phyloP scores from a whole-genome alignment of 2,113 vertebrate species.

The Rhea pennata region DNA sequence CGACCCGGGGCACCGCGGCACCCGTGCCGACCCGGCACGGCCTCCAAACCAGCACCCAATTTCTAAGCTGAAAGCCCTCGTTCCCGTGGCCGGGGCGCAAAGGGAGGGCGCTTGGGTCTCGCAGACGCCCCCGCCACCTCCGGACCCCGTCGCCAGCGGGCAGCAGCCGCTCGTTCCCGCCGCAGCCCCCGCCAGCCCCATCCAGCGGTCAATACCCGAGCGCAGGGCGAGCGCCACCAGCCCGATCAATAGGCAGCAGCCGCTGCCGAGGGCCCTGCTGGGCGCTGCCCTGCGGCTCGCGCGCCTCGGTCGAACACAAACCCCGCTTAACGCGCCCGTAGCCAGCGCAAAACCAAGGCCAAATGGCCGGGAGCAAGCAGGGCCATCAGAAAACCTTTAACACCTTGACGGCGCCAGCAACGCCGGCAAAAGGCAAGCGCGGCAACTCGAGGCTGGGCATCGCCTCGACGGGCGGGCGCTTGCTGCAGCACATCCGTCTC shows the following conservation, averaged over 20 bases:
- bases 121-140: too few species aligned
- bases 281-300: neutral
- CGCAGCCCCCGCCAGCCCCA: neutral
- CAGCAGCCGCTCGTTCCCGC: conserved; percentile 73
- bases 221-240: too few species aligned
- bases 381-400: neutral
- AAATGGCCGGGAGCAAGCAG: fast-evolving
- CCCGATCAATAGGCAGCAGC: conserved; percentile 75
- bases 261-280: neutral
- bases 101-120: too few species aligned
- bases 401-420: neutral
- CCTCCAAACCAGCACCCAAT: too few species aligned
- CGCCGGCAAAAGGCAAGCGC: fast-evolving
- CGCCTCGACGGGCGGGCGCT: fast-evolving
- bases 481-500: neutral
- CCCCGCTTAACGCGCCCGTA: fast-evolving
- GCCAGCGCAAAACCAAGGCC: neutral
- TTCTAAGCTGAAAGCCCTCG: too few species aligned
- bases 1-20: too few species aligned
- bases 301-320: conserved; percentile 1
- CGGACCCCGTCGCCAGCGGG: neutral
- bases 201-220: too few species aligned
- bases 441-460: neutral
- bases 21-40: too few species aligned
- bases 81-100: too few species aligned